phyloP scores from a whole-genome alignment of 2,113 vertebrate genomes.

The Aptenodytes patagonicus region DNA sequence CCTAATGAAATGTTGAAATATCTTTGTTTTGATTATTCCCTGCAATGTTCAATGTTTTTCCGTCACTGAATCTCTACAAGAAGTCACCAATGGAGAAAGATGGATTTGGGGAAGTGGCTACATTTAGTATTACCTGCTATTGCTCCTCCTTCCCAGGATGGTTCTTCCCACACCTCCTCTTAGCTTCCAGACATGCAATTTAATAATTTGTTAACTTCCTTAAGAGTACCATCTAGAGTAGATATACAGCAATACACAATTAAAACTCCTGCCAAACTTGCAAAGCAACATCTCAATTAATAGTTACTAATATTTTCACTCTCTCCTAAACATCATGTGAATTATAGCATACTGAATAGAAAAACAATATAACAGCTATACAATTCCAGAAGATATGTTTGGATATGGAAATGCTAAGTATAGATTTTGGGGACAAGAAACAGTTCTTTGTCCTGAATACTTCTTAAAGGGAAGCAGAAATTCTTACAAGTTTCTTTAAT shows the following conservation, averaged over 20 bases:
- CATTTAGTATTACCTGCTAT: background rate
- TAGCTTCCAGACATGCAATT: background rate
- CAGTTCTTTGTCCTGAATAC: background rate
- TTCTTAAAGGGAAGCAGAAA: background rate
- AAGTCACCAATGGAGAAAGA: background rate
- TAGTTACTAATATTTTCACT: background rate
- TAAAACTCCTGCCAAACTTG: background rate
- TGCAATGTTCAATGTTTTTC: background rate
- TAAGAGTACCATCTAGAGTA: background rate
- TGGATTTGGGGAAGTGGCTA: background rate
- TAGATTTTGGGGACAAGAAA: background rate
- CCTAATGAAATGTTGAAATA: background rate
- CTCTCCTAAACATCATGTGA: background rate
- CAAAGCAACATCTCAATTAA: background rate
- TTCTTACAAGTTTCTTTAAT: background rate
- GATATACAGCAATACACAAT: background rate
- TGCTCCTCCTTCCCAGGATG: background rate
- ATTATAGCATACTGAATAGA: background rate
- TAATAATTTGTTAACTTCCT: background rate
- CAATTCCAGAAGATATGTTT: background rate
- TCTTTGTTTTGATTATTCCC: background rate
- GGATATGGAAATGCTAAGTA: background rate
- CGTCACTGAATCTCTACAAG: background rate
- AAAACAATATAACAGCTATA: background rate
- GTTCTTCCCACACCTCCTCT: background rate